Base-by-base conservation (phyloP, 2,888 invertebrate genomes). In the Cosmopolites sordidus region DNA sequence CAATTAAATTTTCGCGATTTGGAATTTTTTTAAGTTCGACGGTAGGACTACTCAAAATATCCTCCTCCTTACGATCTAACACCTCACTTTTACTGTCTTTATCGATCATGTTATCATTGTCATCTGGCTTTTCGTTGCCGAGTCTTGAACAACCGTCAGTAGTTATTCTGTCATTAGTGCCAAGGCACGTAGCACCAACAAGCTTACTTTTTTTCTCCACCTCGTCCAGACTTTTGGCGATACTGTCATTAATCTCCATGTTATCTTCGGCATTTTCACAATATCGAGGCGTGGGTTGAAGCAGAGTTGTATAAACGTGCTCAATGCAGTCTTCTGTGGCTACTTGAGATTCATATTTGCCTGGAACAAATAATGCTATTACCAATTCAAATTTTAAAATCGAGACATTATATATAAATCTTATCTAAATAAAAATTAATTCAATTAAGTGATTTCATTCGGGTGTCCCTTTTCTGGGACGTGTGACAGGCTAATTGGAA, bases 261-360 rank as follows among this genome's bases (percentile, higher is more conserved):
- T 58, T 64, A 14, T 67, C 67, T 4, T 67, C 68, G 1, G 58
- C 27, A 38, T 52, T 59, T 12, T 59, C 63, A 39, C 65, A 65
- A 44, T 63, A 68, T 27, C 64, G 48, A 12, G 42, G 53, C 1
- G 41, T 43, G 1, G 40, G 30, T 38, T 63, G 60, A 30, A 66
- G 61, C 15, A 68, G 60, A 43, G 63, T 64, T 11, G 67, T 66
- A 51, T 66, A 67, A 22, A 67, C 65, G 49, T 68, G 66, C 33
- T 65, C 63, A 27, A 63, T 56, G 40, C 62, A 58, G 50, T 47
- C 45, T 16, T 57, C 54, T 27, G 50, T 54, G 22, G 53, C 54
- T 44, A 53, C 45, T 38, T 59, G 66, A 54, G 65, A 61, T 58
- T 65, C 67, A 48, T 62, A 66, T 43, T 64, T 66, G 44, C 63